Percentiles rank a stretch among this genome's conserved stretches.
Conservation (phyloP, 23 tunicate species). For the Botrylloides violaceus region DNA sequence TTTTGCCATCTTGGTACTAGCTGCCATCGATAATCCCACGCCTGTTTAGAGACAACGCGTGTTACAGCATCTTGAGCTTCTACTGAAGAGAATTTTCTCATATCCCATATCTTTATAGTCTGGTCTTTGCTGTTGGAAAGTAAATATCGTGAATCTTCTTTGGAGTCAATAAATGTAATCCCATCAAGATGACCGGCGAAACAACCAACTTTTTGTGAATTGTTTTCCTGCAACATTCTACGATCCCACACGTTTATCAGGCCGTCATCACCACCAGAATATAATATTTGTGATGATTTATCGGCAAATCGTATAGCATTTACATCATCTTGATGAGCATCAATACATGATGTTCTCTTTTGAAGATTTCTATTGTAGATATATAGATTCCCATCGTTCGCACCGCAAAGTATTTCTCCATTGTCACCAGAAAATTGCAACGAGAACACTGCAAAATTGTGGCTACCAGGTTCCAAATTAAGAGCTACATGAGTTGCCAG, state of each 20-base stretch:
- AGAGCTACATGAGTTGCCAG: slow-evolving; percentile 27
- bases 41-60: slow-evolving; percentile 27
- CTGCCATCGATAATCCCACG: slow-evolving; percentile 87
- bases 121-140: slow-evolving; percentile 81
- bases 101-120: slow-evolving; percentile 60
- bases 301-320: slow-evolving; percentile 79
- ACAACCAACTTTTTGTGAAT: slow-evolving; percentile 29
- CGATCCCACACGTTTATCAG: slow-evolving; percentile 81
- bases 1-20: slow-evolving; percentile 20
- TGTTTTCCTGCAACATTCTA: slow-evolving; percentile 26
- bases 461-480: slow-evolving; percentile 24
- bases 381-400: slow-evolving; percentile 54
- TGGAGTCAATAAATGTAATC: slow-evolving; percentile 61
- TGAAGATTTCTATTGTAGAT: slow-evolving; percentile 31
- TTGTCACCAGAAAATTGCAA: slow-evolving; percentile 49
- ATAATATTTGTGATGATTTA: slow-evolving; percentile 49
- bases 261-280: slow-evolving; percentile 85
- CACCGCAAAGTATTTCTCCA: slow-evolving; percentile 49
- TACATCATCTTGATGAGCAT: slow-evolving; percentile 85
- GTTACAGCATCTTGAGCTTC: slow-evolving; percentile 32
- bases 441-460: slow-evolving; percentile 66
- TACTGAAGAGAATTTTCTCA: slow-evolving; percentile 48
- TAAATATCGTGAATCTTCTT: slow-evolving; percentile 56
- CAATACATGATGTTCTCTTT: slow-evolving; percentile 37
- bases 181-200: slow-evolving; percentile 77